These are phyloP conservation scores for Syrista parreyssii DNA, from an alignment of 2,888 invertebrate species.

Conservation along the genomic window DNA sequence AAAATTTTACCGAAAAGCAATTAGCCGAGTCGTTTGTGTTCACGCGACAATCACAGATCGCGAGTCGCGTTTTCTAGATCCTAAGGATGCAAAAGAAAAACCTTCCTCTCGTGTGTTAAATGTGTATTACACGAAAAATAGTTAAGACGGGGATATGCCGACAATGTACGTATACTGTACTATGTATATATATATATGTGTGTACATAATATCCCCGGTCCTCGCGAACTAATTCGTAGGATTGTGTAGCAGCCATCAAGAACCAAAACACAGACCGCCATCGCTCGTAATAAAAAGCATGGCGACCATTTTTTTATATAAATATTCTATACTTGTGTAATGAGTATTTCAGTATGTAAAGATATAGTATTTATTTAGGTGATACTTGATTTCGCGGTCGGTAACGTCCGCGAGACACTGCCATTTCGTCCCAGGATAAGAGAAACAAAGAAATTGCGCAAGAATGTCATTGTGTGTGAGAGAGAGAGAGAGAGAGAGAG, in stretches of 20 bases:
- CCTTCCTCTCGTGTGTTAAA: too few relatives aligned
- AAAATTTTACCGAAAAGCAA: conserved; percentile 5
- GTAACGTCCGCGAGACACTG: conserved; percentile 1
- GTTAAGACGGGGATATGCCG: too few relatives aligned
- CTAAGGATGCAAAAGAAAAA: too few relatives aligned
- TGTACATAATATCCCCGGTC: background rate
- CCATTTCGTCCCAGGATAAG: conserved; percentile 2
- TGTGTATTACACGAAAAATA: too few relatives aligned
- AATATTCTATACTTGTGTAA: conserved; percentile 45
- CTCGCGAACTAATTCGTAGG: too few relatives aligned
- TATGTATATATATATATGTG: background rate
- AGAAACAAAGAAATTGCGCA: background rate
- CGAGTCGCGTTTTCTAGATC: background rate
- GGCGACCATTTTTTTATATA: conserved; percentile 17
- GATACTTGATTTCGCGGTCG: conserved; percentile 34
- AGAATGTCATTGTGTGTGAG: conserved; percentile 24
- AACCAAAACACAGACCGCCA: background rate
- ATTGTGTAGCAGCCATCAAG: conserved; percentile 2
- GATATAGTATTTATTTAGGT: conserved; percentile 63
- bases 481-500: conserved; percentile 14
- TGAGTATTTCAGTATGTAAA: conserved; percentile 60
- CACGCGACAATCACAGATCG: conserved; percentile 13
- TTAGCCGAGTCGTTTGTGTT: conserved; percentile 14
- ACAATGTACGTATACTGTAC: background rate
- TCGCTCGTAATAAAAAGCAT: background rate